Evolutionary conservation across 2,113 vertebrate species (phyloP), one percentile per base, ranked within the genome.

Genomic region (Syngnathoides biaculeatus): DNA sequence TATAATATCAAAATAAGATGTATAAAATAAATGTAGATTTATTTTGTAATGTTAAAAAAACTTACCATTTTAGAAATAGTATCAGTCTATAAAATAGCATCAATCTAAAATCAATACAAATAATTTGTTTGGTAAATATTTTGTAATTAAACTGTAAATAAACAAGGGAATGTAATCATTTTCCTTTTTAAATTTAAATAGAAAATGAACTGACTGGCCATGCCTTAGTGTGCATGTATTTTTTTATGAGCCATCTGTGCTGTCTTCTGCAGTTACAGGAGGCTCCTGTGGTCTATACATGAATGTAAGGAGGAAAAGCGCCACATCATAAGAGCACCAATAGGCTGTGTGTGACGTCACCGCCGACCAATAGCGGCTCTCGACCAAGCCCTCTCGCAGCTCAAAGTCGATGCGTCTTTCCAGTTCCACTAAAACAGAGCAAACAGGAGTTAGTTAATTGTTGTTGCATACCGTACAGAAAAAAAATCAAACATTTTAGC

Each of bases 341-440:
- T 98, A 98, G 58, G 94, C 95, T 2, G 97, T 98, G 84, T 98
- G 96, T 0, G 97, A 98, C 0, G 96, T 98, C 87, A 98, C 96
- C 0, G 96, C 94, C 0, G 96, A 97, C 96, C 96, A 97, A 72
- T 97, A 98, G 65, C 96, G 93, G 90, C 95, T 98, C 87, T 98
- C 95, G 90, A 98, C 96, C 1, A 98, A 83, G 64, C 96, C 96
- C 86, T 98, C 97, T 79, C 96, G 87, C 84, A 98, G 92, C 86
- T 98, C 96, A 48, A 96, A 98, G 84, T 98, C 97, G 2, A 98
- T 94, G 79, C 97, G 93, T 80, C 93, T 86, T 81, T 98, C 95
- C 92, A 98, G 79, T 52, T 98, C 95, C 92, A 95, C 95, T 96
- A 65, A 8, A 84, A 78, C 39, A 78, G 48, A 63, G 17, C 55